A percentile compares a stretch with the other conserved stretches of the same genome.
Evolutionary conservation across 2,113 vertebrate genomes (phyloP).

Genomic region (Eudyptes chrysolophus): DNA sequence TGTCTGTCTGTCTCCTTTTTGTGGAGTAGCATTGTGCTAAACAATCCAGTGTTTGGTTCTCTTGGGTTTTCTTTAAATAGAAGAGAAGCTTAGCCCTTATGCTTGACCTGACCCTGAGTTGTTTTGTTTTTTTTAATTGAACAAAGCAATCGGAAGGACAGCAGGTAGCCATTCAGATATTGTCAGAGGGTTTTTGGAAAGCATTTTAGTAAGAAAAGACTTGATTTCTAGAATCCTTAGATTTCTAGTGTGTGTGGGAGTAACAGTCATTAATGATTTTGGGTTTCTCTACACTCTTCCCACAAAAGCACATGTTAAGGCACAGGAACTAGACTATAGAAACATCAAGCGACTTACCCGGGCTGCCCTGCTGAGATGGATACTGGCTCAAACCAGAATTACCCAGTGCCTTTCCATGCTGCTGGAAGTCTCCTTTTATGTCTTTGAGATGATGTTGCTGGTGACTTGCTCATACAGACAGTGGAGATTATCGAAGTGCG

Average conservation of each 20-base stretch:
- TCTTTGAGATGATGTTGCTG: neutral
- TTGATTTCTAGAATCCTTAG: neutral
- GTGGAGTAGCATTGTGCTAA: neutral
- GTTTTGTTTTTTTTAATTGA: neutral
- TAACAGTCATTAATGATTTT: neutral
- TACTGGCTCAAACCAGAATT: neutral
- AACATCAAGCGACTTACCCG: neutral
- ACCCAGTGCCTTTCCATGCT: neutral
- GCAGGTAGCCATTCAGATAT: neutral
- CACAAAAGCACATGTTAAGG: neutral
- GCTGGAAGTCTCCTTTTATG: neutral
- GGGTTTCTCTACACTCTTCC: neutral
- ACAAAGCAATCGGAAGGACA: neutral
- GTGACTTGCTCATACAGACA: neutral
- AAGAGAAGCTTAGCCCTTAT: neutral
- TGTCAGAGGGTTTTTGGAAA: neutral
- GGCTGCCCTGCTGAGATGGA: conserved; percentile 3
- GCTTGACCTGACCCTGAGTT: neutral
- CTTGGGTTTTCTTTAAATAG: conserved; percentile 18
- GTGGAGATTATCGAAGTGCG: neutral
- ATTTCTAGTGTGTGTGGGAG: neutral
- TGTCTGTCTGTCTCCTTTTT: neutral
- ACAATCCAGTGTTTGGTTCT: neutral
- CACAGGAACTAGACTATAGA: neutral
- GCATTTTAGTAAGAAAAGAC: neutral